Base-by-base conservation (phyloP, 2,797 vertebrate genomes). In the Siniperca undulata region DNA sequence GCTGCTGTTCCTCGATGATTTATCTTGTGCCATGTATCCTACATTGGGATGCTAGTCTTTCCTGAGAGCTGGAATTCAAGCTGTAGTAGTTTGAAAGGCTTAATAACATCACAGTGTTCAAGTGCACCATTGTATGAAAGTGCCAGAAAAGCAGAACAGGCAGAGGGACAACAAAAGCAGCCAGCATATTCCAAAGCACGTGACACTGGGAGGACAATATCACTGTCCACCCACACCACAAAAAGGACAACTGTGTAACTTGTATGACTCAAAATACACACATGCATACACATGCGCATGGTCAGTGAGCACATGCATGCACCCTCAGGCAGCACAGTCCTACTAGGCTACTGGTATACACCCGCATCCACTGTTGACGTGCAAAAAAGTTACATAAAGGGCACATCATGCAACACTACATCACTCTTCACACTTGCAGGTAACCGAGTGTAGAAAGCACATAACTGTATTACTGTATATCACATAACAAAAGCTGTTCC, bases 141-240 rank as follows among this genome's bases (percentile, higher is more conserved):
- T 95, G 96, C 96, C 95, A 96, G 96, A 96, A 96, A 95, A 94
- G 96, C 96, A 96, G 94, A 96, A 96, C 93, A 81, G 92, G 91
- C 90, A 88, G 90, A 67, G 91, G 53, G 91, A 81, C 92, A 93
- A 96, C 96, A 96, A 97, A 96, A 89, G 94, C 93, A 93, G 92
- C 96, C 94, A 96, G 95, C 94, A 96, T 95, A 94, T 96, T 96
- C 96, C 94, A 96, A 82, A 93, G 95, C 96, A 96, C 88, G 94
- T 96, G 96, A 95, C 93, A 70, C 77, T 44, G 55, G 80, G 88
- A 72, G 88, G 90, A 96, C 95, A 96, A 96, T 96, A 94, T 96
- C 94, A 89, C 85, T 59, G 86, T 91, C 90, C 90, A 88, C 84
- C 88, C 93, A 86, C 92, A 83, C 87, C 83, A 92, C 91, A 95